phyloP scores from a whole-genome alignment of 2,888 invertebrate species.

The Phengaris alcon region DNA sequence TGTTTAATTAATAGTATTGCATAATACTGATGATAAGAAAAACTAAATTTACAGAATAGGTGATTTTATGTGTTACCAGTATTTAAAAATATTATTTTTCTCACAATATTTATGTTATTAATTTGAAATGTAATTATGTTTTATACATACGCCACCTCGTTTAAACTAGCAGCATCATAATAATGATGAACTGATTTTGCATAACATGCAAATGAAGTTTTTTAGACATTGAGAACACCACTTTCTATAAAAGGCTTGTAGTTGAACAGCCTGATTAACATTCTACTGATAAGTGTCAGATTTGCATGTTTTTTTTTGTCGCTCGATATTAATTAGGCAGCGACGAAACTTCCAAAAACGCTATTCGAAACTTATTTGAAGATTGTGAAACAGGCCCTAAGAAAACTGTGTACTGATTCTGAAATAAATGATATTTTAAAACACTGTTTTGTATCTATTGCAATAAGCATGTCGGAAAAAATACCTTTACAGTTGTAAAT shows the following conservation, averaged over 20 bases:
- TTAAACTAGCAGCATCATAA: background rate
- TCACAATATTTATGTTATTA: background rate
- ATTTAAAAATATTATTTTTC: background rate
- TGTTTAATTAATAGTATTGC: too few relatives aligned
- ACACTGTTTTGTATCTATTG: background rate
- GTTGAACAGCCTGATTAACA: too few relatives aligned
- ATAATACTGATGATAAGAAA: too few relatives aligned
- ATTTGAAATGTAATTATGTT: background rate
- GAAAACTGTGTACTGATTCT: too few relatives aligned
- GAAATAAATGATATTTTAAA: too few relatives aligned
- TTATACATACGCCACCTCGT: background rate
- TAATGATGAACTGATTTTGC: background rate
- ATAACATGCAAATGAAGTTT: background rate
- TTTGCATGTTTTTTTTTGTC: too few relatives aligned
- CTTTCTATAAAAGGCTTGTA: background rate
- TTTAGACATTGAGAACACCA: background rate
- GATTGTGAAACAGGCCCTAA: too few relatives aligned
- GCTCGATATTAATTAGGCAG: too few relatives aligned
- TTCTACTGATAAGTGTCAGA: too few relatives aligned
- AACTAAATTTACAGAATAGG: background rate
- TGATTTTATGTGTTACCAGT: slow-evolving; percentile 4
- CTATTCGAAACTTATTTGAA: too few relatives aligned
- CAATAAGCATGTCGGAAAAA: background rate
- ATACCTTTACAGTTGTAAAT: slow-evolving; percentile 32
- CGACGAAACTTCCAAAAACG: too few relatives aligned